Base-by-base conservation (phyloP, 2,888 invertebrate genomes). In the Philereme transversata region DNA sequence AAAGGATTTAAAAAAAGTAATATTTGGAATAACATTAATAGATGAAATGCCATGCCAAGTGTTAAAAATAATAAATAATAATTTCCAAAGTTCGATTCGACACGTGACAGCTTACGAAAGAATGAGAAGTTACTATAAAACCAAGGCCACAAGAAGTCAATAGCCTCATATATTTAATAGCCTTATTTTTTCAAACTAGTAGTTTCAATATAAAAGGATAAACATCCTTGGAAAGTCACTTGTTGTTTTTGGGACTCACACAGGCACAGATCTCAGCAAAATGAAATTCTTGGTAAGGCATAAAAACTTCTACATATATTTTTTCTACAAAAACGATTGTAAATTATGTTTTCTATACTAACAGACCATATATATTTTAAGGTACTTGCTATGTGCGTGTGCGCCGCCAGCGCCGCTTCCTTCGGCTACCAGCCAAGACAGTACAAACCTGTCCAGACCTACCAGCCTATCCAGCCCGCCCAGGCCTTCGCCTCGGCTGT, bases 261-360 rank as follows among this genome's bases (percentile, higher is more conserved):
- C 73, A 76, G 69, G 73, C 64, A 69, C 74, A 74, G 73, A 81
- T 77, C 80, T 79, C 76, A 76, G 59, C 75, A 81, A 75, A 57
- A 84, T 84, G 84, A 83, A 82, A 77, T 78, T 81, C 71, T 72
- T 84, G 77, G 84, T 84, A 51, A 78, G 83, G 69, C 64, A 9
- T n/a, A 5, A 43, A 44, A 44, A 48, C 40, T 43, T 38, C 38
- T n/a, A 41, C 35, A 9, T 43, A 22, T n/a, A 11, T 46, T 10
- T 45, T 50, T 51, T 41, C 22, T 22, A 22, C 22, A 22, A 22
- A n/a, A 2, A 22, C n/a, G 11, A 46, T 43, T 43, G 43, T 8
- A n/a, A 43, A 3, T 43, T 34, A 10, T 22, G 22, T 22, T 22
- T 22, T 22, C 22, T 22, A 3, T 22, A 22, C 22, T 22, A 22